Conservation (phyloP, 1,140 invertebrate genomes). For the Magallana gigas region DNA sequence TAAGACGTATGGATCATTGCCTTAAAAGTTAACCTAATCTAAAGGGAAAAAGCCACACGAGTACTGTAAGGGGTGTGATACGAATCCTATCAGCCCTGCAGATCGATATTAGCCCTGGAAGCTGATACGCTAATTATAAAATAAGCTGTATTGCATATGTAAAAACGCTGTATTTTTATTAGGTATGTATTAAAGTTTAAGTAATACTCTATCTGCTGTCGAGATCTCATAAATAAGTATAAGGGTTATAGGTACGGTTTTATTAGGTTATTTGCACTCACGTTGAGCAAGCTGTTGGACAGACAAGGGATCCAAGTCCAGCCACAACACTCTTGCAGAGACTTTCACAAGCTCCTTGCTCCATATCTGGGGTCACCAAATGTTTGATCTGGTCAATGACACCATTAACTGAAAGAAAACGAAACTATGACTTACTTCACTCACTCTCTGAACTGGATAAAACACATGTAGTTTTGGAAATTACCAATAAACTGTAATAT, state of each 20-base stretch:
- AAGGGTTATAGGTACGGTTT: neutral
- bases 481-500: too few relatives aligned
- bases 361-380: constrained; percentile 1
- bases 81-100: too few relatives aligned
- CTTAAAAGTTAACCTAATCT: too few relatives aligned
- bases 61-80: too few relatives aligned
- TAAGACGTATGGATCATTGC: too few relatives aligned
- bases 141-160: neutral
- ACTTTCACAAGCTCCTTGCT: neutral
- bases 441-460: too few relatives aligned
- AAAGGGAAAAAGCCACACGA: too few relatives aligned
- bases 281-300: constrained; percentile 1
- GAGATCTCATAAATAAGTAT: neutral
- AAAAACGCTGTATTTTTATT: neutral
- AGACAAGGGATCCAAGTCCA: neutral
- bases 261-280: neutral
- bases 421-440: too few relatives aligned
- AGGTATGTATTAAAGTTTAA: neutral
- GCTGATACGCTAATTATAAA: neutral
- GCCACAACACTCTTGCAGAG: neutral
- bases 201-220: neutral
- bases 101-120: too few relatives aligned
- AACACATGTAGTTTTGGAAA: too few relatives aligned
- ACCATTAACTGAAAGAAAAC: neutral
- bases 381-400: neutral